A percentile compares a stretch with the other conserved stretches of the same genome.
Conservation (phyloP, 2,113 vertebrate genomes). For the Thunnus maccoyii region DNA sequence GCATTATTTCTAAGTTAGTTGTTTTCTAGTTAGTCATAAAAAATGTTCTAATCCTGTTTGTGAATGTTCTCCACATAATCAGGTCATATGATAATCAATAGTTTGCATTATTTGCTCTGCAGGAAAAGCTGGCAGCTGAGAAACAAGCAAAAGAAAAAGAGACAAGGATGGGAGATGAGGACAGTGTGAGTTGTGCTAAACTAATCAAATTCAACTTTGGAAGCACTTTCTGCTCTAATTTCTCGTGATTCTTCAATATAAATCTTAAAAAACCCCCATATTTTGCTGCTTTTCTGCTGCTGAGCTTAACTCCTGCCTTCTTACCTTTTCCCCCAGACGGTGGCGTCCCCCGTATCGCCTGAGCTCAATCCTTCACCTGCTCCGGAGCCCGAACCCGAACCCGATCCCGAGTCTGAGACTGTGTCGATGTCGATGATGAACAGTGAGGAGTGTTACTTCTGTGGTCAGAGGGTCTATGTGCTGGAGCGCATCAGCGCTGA, state of each 20-base stretch:
- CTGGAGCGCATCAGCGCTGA: constrained; percentile 92
- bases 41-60: neutral
- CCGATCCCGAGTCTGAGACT: neutral
- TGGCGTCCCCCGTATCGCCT: constrained; percentile 20
- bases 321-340: constrained; percentile 33
- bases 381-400: neutral
- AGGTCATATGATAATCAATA: neutral
- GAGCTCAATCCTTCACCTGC: constrained; percentile 29
- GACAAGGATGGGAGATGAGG: constrained; percentile 78
- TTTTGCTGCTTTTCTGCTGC: neutral
- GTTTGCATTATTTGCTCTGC: constrained; percentile 28
- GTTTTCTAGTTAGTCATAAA: neutral
- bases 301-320: neutral
- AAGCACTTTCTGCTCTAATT: neutral
- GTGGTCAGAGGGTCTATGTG: constrained; percentile 87
- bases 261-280: neutral
- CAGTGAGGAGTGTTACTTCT: constrained; percentile 91
- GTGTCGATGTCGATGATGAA: constrained; percentile 41
- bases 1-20: neutral
- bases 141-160: constrained; percentile 45
- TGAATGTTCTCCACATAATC: constrained; percentile 1
- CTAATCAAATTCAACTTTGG: neutral
- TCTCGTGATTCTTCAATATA: neutral
- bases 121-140: constrained; percentile 76
- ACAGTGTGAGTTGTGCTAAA: constrained; percentile 64